Percentiles rank a stretch among this genome's conserved stretches.
Evolutionary conservation across 1,140 invertebrate species (phyloP).

Genomic region (Episyrphus balteatus): DNA sequence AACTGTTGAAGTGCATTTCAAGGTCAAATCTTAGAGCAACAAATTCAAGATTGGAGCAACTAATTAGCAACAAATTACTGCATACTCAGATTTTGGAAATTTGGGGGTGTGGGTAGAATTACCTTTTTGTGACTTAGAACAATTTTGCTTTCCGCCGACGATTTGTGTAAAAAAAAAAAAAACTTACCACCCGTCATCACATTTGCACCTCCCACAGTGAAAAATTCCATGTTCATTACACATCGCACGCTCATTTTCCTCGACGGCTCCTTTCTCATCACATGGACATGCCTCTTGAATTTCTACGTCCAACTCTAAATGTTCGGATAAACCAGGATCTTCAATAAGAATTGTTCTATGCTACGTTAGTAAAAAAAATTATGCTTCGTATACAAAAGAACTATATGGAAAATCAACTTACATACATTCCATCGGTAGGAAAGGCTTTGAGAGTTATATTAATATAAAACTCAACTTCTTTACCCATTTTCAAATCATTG

Average conservation of each 20-base stretch:
- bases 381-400: background rate
- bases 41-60: no score
- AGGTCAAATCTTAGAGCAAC: no score
- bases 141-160: no score
- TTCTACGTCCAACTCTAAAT: constrained; percentile 30
- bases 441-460: constrained; percentile 43
- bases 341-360: constrained; percentile 23
- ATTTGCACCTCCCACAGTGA: constrained; percentile 46
- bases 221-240: constrained; percentile 37
- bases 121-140: no score
- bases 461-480: constrained; percentile 45
- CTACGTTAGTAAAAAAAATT: background rate
- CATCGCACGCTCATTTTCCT: constrained; percentile 14
- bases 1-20: no score
- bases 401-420: constrained; percentile 15
- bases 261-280: constrained; percentile 10
- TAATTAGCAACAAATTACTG: no score
- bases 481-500: constrained; percentile 42
- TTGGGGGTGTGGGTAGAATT: no score
- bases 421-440: constrained; percentile 35
- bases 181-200: constrained; percentile 45
- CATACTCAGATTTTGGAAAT: no score
- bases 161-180: no score
- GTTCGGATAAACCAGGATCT: constrained; percentile 33
- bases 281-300: constrained; percentile 30